phyloP scores from a whole-genome alignment of 2,113 vertebrate genomes.

The Equus przewalskii region DNA sequence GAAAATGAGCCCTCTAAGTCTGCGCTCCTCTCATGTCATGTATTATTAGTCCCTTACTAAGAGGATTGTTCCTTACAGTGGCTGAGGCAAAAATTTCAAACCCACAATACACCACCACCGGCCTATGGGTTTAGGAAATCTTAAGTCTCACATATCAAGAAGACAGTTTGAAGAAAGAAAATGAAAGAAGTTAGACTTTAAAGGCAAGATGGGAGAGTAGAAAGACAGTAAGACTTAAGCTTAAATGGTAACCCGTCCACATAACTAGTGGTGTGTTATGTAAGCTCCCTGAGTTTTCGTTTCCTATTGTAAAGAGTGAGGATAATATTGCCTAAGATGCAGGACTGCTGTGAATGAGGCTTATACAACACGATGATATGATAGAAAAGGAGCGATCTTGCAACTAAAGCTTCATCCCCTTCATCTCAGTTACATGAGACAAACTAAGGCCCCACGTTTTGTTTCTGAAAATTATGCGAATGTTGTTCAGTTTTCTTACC shows the following conservation, averaged over 20 bases:
- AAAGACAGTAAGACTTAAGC: background rate
- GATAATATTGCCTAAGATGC: fast-evolving
- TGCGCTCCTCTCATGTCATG: background rate
- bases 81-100: background rate
- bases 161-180: background rate
- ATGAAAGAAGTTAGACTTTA: background rate
- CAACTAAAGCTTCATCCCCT: background rate
- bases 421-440: background rate
- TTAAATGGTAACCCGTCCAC: background rate
- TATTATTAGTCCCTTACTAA: background rate
- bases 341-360: background rate
- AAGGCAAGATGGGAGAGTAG: background rate
- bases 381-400: background rate
- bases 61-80: background rate
- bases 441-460: fast-evolving
- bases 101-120: fast-evolving
- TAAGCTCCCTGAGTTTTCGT: background rate
- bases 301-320: background rate
- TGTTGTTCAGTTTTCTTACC: background rate
- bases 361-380: fast-evolving
- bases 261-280: background rate
- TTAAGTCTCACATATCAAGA: background rate
- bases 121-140: background rate
- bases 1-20: fast-evolving
- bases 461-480: background rate